Percentiles rank a stretch among this genome's conserved stretches.
Conservation (phyloP, 2,797 vertebrate genomes). For the Amblyopsis hoosieri region DNA sequence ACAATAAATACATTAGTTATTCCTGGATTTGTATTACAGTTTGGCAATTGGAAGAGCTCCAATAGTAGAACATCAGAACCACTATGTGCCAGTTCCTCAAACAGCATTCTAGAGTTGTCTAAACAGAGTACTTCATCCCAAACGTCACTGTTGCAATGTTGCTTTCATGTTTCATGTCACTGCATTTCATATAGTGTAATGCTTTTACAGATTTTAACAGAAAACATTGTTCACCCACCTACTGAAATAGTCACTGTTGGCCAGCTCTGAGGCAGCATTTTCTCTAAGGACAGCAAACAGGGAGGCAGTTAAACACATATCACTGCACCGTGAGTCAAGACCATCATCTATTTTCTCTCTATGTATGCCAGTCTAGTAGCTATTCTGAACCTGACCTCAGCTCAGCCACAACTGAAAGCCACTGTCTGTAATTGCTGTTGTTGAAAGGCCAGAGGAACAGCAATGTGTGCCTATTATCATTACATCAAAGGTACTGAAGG, state of each 20-base stretch:
- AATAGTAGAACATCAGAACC: too few species aligned
- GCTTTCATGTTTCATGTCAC: not conserved
- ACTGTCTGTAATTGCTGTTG: conserved; percentile 49
- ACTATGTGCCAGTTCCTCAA: too few species aligned
- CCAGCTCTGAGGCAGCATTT: conserved; percentile 52
- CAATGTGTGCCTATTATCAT: conserved; percentile 57
- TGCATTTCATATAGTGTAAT: not conserved
- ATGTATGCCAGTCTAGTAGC: conserved; percentile 11
- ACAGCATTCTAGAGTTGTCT: too few species aligned
- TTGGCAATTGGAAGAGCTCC: too few species aligned
- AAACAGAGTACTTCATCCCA: too few species aligned
- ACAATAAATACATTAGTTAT: too few species aligned
- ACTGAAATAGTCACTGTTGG: conserved; percentile 53
- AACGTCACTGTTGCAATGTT: not conserved
- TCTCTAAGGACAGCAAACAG: conserved; percentile 55
- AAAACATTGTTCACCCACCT: conserved; percentile 58
- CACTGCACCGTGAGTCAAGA: not conserved
- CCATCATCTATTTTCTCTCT: not conserved
- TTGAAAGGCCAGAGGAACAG: conserved; percentile 16
- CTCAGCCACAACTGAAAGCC: conserved; percentile 25
- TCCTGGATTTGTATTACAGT: too few species aligned
- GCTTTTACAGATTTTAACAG: not conserved
- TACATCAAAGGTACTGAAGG: conserved; percentile 46
- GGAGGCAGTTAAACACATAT: not conserved
- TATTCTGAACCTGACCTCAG: conserved; percentile 15